These are phyloP conservation scores for Formica exsecta DNA, from an alignment of 1,140 invertebrate species.

Conservation along the genomic window DNA sequence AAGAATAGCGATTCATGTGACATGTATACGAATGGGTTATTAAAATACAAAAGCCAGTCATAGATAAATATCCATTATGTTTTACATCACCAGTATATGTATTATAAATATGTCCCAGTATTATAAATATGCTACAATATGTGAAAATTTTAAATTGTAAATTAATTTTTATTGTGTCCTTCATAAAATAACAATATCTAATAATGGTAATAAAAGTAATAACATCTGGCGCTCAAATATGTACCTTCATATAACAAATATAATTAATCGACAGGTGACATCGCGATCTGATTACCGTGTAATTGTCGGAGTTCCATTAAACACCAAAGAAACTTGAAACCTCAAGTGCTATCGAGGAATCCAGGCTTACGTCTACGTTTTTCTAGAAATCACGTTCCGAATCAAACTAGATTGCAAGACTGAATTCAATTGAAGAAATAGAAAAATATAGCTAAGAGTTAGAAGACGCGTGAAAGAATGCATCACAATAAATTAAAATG, in stretches of 20 bases:
- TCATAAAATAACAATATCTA: slow-evolving; percentile 9
- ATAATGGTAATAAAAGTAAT: neutral
- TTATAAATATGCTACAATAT: neutral
- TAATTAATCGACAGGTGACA: slow-evolving; percentile 9
- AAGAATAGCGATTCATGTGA: neutral
- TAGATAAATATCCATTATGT: neutral
- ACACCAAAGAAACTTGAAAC: slow-evolving; percentile 6
- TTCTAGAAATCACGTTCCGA: slow-evolving; percentile 61
- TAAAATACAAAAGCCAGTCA: slow-evolving; percentile 11
- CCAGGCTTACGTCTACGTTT: slow-evolving; percentile 17
- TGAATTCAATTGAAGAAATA: slow-evolving; percentile 46
- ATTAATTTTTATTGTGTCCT: neutral
- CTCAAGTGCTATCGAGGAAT: slow-evolving; percentile 23
- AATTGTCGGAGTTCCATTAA: neutral
- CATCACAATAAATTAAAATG: slow-evolving; percentile 48
- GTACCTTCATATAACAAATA: neutral
- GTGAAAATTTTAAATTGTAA: neutral
- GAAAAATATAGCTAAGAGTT: slow-evolving; percentile 75
- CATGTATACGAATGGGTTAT: neutral
- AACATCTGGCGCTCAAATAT: neutral
- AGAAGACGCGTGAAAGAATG: slow-evolving; percentile 78
- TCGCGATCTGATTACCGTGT: slow-evolving; percentile 1
- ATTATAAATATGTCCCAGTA: neutral
- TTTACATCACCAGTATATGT: neutral
- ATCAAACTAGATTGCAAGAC: slow-evolving; percentile 77